Base-by-base conservation (phyloP, 2,113 vertebrate species). In the Numenius arquata region DNA sequence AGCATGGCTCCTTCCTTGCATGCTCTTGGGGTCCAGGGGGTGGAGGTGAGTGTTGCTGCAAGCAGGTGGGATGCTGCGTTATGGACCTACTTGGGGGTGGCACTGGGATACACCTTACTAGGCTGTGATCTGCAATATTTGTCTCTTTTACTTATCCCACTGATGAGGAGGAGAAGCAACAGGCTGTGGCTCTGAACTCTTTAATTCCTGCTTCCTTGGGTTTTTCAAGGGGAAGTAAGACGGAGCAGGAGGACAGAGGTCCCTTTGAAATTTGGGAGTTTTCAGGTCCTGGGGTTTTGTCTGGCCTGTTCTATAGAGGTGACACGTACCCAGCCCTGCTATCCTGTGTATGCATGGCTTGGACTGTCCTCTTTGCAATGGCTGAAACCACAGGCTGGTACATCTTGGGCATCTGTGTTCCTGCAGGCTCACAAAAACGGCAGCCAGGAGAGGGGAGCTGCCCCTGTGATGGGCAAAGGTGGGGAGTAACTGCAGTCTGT, bases 331-430 rank as follows among this genome's bases (percentile, higher is more conserved):
- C 59, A 83, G 38, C 17, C 56, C 11, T 58, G 27, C 32, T 75
- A 21, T 62, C 34, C 21, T 63, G 34, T 41, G 14, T 20, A 2
- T 0, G 0, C 0, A 0, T 52, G 56, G 19, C 43, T 56, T 88
- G 66, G 34, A 9, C 17, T 45, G 22, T 82, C 8, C 12, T 61
- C 72, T 83, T 76, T 76, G 43, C 32, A 26, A 21, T 15, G 58
- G 9, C 71, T 82, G 52, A 88, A 75, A 22, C 26, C 45, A 19
- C 21, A 45, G 59, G 10, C 41, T 73, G 25, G 7, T 62, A 76
- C 61, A 34, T 29, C n/a, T 71, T 30, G 11, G 27, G 12, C 29
- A 12, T 27, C 59, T 48, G 12, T 43, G 32, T 55, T 79, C 48
- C 62, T 86, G 55, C 4, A 62, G 52, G 27, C 56, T 85, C 29